Base-by-base conservation (phyloP, 1,140 invertebrate genomes). In the Marisa cornuarietis region DNA sequence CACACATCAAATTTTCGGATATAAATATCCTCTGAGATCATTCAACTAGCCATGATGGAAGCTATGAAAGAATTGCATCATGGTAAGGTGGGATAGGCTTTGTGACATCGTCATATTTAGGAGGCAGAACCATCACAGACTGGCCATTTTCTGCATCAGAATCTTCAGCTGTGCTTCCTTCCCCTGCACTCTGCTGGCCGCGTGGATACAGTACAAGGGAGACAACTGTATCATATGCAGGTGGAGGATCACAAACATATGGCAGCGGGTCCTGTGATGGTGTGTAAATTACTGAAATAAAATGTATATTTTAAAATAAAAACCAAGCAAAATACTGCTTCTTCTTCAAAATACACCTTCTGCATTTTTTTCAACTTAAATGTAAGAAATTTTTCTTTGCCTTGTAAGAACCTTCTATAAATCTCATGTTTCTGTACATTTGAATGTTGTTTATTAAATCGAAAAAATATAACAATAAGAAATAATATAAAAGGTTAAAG, bases 211-310 rank as follows among this genome's bases (percentile, higher is more conserved):
- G 52, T 26, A 78, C 78, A 52, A 71, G 80, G 61, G 82, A 80
- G 65, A 83, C 83, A 52, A 87, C 82, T 10, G 82, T 73, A 31
- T 87, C 85, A 51, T 87, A 87, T 22, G 85, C 76, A 71, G 85
- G 85, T 16, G 85, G 85, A 2, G 81, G 83, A 54, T 85, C 85
- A 24, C 16, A 75, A 63, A 75, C 76, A 52, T 66, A 65, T 54
- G 65, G 79, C 73, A 85, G 58, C 52, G 84, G 85, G 66, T 87
- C 85, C 76, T 84, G 81, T 26, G 85, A 87, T 8, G 83, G 84
- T 9, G 85, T 87, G 76, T 87, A 84, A 16, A 87, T 83, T 49
- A 87, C 85, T 87, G 79, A n/a, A 80, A 79, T 24, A 61, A 49
- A 26, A 52, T 49, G 63, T n/a, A 24, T 51, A 75, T n/a, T 22